These are phyloP conservation scores for Tichodroma muraria DNA, from an alignment of 2,113 vertebrate genomes.

Conservation along the genomic window DNA sequence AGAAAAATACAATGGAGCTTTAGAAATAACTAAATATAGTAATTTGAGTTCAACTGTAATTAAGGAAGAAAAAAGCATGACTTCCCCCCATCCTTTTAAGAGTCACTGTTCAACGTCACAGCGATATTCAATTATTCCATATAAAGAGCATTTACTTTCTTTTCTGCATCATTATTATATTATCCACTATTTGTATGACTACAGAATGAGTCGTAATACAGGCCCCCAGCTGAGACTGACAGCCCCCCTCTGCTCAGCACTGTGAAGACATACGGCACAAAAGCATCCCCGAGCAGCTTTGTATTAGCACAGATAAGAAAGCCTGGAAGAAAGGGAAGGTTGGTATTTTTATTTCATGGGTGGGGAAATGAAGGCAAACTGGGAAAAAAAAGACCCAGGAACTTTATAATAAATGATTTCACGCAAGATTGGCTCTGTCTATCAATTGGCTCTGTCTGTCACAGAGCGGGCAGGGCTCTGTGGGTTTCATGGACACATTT, in stretches of 20 bases:
- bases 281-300: neutral
- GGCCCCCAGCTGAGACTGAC: constrained; percentile 56
- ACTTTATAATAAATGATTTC: neutral
- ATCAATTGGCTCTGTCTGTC: neutral
- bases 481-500: neutral
- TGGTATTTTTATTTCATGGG: constrained; percentile 14
- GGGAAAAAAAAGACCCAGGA: neutral
- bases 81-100: constrained; percentile 42
- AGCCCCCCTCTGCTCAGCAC: constrained; percentile 34
- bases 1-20: constrained; percentile 44
- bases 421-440: neutral
- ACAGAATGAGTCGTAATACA: constrained; percentile 48
- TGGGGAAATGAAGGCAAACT: neutral
- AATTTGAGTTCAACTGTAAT: constrained; percentile 54
- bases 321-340: neutral
- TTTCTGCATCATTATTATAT: constrained; percentile 61
- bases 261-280: constrained; percentile 39
- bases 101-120: constrained; percentile 54
- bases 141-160: constrained; percentile 62
- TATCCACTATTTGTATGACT: constrained; percentile 59
- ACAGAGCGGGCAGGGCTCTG: neutral
- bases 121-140: constrained; percentile 58
- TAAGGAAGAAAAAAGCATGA: constrained; percentile 47
- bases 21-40: constrained; percentile 64
- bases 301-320: neutral